A percentile compares a stretch with the other conserved stretches of the same genome.
These are phyloP conservation scores for Diorhabda elongata DNA, from an alignment of 1,140 invertebrate species.

Conservation along the genomic window DNA sequence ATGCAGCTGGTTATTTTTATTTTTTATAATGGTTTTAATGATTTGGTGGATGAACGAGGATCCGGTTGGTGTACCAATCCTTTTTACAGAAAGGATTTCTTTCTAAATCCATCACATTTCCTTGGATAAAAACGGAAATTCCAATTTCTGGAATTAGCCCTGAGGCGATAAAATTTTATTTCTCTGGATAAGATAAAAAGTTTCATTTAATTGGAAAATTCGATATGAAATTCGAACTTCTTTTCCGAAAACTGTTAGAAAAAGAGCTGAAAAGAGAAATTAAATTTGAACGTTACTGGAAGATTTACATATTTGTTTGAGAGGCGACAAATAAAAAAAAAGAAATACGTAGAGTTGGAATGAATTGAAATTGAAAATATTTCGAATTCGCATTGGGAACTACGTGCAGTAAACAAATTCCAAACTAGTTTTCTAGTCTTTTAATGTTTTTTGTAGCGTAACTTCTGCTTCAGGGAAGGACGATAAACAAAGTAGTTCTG, in stretches of 20 bases:
- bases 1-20: too few species aligned
- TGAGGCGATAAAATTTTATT: conserved; percentile 3
- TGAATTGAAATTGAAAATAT: too few species aligned
- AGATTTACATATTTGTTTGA: too few species aligned
- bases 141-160: background rate
- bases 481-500: too few species aligned
- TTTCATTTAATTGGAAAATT: conserved; percentile 3
- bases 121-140: background rate
- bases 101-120: background rate
- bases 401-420: too few species aligned
- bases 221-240: background rate
- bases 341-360: too few species aligned
- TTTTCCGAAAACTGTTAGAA: background rate
- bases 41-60: background rate
- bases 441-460: too few species aligned
- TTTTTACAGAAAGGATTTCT: conserved; percentile 1
- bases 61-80: background rate
- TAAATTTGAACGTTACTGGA: too few species aligned
- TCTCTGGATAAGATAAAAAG: conserved; percentile 2
- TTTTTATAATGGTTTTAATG: background rate
- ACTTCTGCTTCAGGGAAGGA: too few species aligned
- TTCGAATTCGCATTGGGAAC: too few species aligned
- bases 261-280: background rate
- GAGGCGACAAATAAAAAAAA: too few species aligned
- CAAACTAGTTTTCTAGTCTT: too few species aligned